Conservation (phyloP, 2,797 vertebrate genomes). For the Semaprochilodus insignis region DNA sequence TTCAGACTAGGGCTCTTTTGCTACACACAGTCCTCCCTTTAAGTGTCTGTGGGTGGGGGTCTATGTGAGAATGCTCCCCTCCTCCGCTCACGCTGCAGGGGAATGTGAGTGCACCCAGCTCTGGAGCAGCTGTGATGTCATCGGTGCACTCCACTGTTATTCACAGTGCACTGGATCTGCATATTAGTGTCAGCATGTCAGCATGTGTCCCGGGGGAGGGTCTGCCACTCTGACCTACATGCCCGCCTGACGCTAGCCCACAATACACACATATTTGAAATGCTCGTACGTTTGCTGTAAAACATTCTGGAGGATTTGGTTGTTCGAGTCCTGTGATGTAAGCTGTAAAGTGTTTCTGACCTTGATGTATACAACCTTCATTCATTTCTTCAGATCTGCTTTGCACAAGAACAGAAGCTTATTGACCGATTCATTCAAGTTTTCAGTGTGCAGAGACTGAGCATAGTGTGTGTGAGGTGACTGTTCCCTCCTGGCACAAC, state of each 20-base stretch:
- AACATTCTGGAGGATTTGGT: background rate
- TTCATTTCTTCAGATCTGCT: background rate
- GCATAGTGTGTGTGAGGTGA: constrained; percentile 1
- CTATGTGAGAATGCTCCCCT: constrained; percentile 1
- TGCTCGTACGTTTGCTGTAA: background rate
- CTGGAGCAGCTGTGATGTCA: constrained; percentile 41
- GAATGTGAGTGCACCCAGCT: background rate
- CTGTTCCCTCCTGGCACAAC: constrained; percentile 43
- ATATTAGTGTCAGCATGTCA: constrained; percentile 56
- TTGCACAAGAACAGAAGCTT: background rate
- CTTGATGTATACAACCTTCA: background rate
- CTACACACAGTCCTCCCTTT: background rate
- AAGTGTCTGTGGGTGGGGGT: constrained; percentile 1
- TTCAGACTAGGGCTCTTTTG: background rate
- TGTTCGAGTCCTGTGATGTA: background rate
- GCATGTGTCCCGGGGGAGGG: constrained; percentile 21
- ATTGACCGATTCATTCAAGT: background rate
- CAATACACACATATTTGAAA: background rate
- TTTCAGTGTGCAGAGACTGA: constrained; percentile 9
- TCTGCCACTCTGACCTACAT: constrained; percentile 41
- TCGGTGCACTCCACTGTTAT: constrained; percentile 23
- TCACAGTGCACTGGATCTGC: constrained; percentile 35
- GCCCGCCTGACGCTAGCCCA: constrained; percentile 17
- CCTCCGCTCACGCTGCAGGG: background rate
- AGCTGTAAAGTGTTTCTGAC: background rate